A percentile compares a stretch with the other conserved stretches of the same genome.
phyloP scores from a whole-genome alignment of 2,888 invertebrate genomes.

The Cantharis flavilabris region DNA sequence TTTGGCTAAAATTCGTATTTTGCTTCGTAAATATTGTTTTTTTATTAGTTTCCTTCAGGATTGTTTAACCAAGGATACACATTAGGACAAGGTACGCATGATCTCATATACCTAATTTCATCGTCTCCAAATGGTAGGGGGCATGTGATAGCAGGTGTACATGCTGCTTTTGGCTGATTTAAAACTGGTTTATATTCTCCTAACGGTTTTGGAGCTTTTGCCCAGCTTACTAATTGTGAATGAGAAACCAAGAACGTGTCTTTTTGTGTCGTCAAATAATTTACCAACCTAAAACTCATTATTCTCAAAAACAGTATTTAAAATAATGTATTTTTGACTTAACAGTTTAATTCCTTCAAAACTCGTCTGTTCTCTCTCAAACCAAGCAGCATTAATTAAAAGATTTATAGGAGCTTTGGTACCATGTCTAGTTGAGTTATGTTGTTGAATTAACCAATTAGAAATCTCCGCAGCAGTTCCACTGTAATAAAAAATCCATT shows the following conservation, averaged over 20 bases:
- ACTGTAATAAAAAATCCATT: background rate
- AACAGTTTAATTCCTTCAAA: conserved; percentile 4
- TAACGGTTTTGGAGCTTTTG: conserved; percentile 51
- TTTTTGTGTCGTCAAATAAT: conserved; percentile 40
- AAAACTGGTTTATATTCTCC: conserved; percentile 33
- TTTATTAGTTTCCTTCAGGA: conserved; percentile 45
- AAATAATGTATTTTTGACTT: background rate
- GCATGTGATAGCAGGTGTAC: conserved; percentile 40
- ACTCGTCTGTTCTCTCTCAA: conserved; percentile 35
- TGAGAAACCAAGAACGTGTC: conserved; percentile 56
- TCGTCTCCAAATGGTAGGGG: conserved; percentile 17
- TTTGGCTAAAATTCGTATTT: background rate
- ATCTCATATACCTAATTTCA: conserved; percentile 49
- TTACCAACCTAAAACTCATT: conserved; percentile 45
- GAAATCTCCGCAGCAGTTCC: conserved; percentile 43
- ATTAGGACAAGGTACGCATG: conserved; percentile 54
- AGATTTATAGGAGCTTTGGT: conserved; percentile 59
- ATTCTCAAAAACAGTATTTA: background rate
- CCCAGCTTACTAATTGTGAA: conserved; percentile 53
- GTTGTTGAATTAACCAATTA: conserved; percentile 55
- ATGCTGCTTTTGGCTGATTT: conserved; percentile 29
- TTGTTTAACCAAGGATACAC: conserved; percentile 57
- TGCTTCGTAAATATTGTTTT: background rate
- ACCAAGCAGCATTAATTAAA: conserved; percentile 58
- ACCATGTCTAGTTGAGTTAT: conserved; percentile 51